These are phyloP conservation scores for Glaucidium brasilianum DNA, from an alignment of 2,113 vertebrate species.

Conservation along the genomic window DNA sequence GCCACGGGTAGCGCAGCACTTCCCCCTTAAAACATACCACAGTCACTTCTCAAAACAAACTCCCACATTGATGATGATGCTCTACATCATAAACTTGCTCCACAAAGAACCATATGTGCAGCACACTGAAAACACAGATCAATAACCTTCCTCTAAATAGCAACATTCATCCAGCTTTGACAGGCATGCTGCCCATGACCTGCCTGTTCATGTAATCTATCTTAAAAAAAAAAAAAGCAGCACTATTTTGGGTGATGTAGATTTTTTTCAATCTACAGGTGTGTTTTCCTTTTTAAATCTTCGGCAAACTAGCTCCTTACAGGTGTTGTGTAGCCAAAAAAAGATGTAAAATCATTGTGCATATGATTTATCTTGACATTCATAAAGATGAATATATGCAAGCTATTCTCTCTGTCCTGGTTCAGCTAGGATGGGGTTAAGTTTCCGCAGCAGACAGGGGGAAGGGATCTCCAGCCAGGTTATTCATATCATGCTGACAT, in stretches of 20 bases:
- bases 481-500: no score
- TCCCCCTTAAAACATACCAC: neutral
- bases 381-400: slow-evolving; percentile 56
- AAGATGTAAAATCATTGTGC: slow-evolving; percentile 18
- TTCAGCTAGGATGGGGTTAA: no score
- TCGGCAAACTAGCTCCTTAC: neutral
- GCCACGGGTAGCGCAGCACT: neutral
- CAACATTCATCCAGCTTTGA: neutral
- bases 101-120: neutral
- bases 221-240: neutral
- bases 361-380: slow-evolving; percentile 37
- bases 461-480: no score
- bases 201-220: neutral
- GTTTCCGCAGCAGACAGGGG: no score
- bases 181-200: neutral
- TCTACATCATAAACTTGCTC: neutral
- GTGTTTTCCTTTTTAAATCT: neutral
- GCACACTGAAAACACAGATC: neutral
- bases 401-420: slow-evolving; percentile 52
- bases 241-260: neutral
- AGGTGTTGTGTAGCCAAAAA: slow-evolving; percentile 1
- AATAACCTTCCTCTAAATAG: neutral
- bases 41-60: neutral
- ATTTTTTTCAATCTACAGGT: neutral
- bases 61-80: neutral